Percentiles rank a stretch among this genome's conserved stretches.
These are phyloP conservation scores for Argopecten irradians DNA, from an alignment of 1,140 invertebrate species.

Conservation along the genomic window DNA sequence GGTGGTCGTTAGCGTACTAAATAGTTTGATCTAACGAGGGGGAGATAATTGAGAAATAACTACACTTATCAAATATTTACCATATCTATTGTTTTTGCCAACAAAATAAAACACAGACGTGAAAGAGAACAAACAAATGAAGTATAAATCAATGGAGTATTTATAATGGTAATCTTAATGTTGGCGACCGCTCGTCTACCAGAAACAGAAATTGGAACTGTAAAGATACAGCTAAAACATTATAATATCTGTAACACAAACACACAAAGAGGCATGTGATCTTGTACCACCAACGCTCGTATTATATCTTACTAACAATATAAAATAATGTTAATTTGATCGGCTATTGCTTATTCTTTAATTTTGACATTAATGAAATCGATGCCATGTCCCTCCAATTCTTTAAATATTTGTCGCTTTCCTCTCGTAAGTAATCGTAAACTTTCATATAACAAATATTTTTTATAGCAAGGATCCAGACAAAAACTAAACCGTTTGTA, in stretches of 20 bases:
- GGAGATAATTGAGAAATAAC: background rate
- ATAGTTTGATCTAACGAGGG: background rate
- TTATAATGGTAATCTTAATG: background rate
- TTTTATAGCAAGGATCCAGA: no score
- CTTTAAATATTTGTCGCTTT: no score
- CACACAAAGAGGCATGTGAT: background rate
- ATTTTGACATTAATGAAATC: no score
- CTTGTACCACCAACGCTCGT: no score
- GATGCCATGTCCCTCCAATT: no score
- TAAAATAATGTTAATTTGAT: no score
- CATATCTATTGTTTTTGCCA: background rate
- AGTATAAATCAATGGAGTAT: background rate
- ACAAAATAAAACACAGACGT: background rate
- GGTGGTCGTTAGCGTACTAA: background rate
- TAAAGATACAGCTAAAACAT: background rate
- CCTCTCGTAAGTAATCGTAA: no score
- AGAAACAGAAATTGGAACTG: background rate
- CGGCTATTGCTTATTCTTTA: no score
- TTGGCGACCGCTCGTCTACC: background rate
- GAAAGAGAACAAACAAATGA: background rate
- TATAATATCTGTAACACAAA: background rate
- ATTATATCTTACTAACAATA: no score
- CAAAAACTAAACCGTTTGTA: no score
- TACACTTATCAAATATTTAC: background rate
- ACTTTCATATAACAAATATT: no score